Evolutionary conservation across 2,888 invertebrate species (phyloP).

Genomic region (Melolontha melolontha): DNA sequence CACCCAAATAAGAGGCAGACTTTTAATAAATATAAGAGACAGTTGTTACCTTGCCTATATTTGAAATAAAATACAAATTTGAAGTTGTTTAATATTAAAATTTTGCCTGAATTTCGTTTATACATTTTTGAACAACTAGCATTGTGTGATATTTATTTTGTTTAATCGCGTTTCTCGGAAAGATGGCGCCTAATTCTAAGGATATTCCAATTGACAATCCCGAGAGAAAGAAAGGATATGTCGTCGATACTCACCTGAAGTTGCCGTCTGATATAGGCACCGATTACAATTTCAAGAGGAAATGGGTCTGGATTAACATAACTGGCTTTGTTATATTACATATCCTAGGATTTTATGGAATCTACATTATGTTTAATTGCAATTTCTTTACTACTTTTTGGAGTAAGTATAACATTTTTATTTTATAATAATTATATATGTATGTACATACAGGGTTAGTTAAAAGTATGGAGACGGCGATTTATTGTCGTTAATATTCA

Average conservation of each 20-base stretch:
- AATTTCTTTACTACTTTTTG: slow-evolving; percentile 59
- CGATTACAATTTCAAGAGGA: slow-evolving; percentile 66
- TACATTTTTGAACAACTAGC: background rate
- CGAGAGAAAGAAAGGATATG: slow-evolving; percentile 21
- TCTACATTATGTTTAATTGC: slow-evolving; percentile 56
- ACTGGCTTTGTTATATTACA: slow-evolving; percentile 72
- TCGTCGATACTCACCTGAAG: slow-evolving; percentile 49
- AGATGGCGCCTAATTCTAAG: slow-evolving; percentile 42
- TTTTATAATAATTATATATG: slow-evolving; percentile 11
- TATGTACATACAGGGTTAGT: background rate
- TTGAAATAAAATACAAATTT: slow-evolving; percentile 1
- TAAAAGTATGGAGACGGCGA: too few relatives aligned
- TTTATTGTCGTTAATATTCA: too few relatives aligned
- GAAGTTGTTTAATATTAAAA: background rate
- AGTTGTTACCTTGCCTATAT: too few relatives aligned
- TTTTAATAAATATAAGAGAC: too few relatives aligned
- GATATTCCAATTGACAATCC: slow-evolving; percentile 31
- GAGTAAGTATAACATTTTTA: slow-evolving; percentile 60
- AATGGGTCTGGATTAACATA: slow-evolving; percentile 74
- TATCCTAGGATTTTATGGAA: slow-evolving; percentile 67
- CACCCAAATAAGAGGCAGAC: background rate
- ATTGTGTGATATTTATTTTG: background rate
- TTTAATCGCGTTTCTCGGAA: slow-evolving; percentile 2
- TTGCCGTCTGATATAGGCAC: slow-evolving; percentile 66
- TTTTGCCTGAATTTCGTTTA: background rate